Evolutionary conservation across 92 coral and sea anemone genomes (phyloP), one percentile per base, ranked within the genome.

Genomic region (Plumapathes pennacea): DNA sequence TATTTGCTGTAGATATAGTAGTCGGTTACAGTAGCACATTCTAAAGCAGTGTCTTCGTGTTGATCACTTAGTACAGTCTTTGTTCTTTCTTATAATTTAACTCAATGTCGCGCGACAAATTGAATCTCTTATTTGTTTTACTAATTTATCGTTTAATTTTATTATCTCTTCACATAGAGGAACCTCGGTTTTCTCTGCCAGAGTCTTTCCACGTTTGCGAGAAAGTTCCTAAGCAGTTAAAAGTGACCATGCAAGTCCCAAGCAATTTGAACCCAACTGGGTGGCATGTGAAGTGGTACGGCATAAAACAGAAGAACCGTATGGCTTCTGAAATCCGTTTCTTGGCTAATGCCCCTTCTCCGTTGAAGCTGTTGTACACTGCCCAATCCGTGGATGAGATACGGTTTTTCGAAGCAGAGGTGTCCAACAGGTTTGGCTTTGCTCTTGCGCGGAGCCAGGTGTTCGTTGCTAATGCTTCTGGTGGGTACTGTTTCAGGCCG

Each of bases 351-450:
- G 25, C 71, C 24, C 11, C 54, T 0, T 9, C 41, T 4, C 82
- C 87, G 2, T 24, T 34, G 29, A n/a, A n/a, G n/a, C 43, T 62
- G 4, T 11, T 8, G 17, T 21, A 23, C 3, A 51, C 70, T 4
- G 87, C 76, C 39, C 33, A 73, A 15, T 36, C 38, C 23, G n/a
- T n/a, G n/a, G n/a, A n/a, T n/a, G n/a, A n/a, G n/a, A n/a, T n/a
- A n/a, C n/a, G n/a, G n/a, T n/a, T n/a, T n/a, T 87, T 74, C 51
- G 87, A 80, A 25, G 90, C 69, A 5, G 76, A 67, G 20, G 97
- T 80, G 19, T 67, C 23, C 36, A 91, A 91, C 69, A 68, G 71
- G 12, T 87, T 74, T 50, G 97, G 97, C 10, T 74, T 88, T 19
- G n/a, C n/a, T n/a, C n/a, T n/a, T n/a, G n/a, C n/a, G n/a, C n/a